Evolutionary conservation across 2,113 vertebrate species (phyloP), one percentile per base, ranked within the genome.

Genomic region (Heliornis fulica): DNA sequence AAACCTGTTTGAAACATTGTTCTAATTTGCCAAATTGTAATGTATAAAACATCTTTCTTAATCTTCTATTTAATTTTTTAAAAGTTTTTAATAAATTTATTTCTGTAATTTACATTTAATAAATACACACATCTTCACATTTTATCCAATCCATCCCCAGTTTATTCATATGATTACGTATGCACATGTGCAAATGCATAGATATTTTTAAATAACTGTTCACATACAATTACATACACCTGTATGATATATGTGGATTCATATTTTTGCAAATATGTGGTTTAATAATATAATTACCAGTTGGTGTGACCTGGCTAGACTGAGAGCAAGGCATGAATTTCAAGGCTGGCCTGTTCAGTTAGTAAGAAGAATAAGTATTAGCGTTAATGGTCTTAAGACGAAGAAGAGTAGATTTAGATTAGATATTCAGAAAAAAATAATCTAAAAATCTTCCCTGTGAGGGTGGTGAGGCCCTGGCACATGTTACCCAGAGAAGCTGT

Each of bases 71-170:
- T 38, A 74, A 31, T 46, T 41, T n/a, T n/a, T n/a, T n/a, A 50
- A 41, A 15, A 25, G 0, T 28, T 79, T 56, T 59, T 26, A 53
- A n/a, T 31, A 54, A 23, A 50, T 40, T 10, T 63, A 10, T 31
- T 7, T 70, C 12, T 56, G 15, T 34, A 34, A 4, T 61, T 92
- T 76, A 51, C 2, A 8, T 56, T 80, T 51, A 6, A 46, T n/a
- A 75, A 77, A 75, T 26, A 23, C 16, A 43, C 0, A 0, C 14
- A 22, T 34, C 6, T 66, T 57, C n/a, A 2, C 14, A 20, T 70
- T 66, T 74, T 82, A 50, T 31, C 26, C 10, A 51, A 22, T 43
- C 22, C 20, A 51, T 29, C 5, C 7, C 4, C 13, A 31, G 13
- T 48, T 82, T 82, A 61, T 77, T 68, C 22, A 20, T 64, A 59